Percentiles rank a stretch among this genome's conserved stretches.
phyloP scores from a whole-genome alignment of 2,797 vertebrate genomes.

The Poecilia picta region DNA sequence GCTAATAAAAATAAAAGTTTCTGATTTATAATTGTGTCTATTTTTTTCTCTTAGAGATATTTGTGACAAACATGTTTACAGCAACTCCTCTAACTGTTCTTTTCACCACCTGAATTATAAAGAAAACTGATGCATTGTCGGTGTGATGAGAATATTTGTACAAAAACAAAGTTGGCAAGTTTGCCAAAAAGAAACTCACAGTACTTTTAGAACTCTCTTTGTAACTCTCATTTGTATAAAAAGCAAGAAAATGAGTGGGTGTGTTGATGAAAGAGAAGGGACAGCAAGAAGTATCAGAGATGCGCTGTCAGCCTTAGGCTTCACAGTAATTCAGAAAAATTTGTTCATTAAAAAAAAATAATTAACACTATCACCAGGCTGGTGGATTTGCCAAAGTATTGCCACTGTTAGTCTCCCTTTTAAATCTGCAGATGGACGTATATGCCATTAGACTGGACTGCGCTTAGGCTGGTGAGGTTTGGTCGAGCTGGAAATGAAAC shows the following conservation, averaged over 20 bases:
- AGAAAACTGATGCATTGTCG: constrained; percentile 42
- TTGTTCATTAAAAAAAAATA: constrained; percentile 15
- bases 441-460: constrained; percentile 42
- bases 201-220: constrained; percentile 30
- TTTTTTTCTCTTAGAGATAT: neutral
- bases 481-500: constrained; percentile 21
- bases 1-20: neutral
- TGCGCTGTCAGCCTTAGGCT: constrained; percentile 29
- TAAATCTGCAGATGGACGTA: constrained; percentile 28
- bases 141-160: constrained; percentile 37
- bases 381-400: constrained; percentile 23
- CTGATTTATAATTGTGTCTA: neutral
- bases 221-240: constrained; percentile 6
- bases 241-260: constrained; percentile 35
- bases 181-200: constrained; percentile 42
- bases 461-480: constrained; percentile 12
- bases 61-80: neutral
- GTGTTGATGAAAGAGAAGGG: constrained; percentile 21
- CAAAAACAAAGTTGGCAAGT: constrained; percentile 50
- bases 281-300: constrained; percentile 27
- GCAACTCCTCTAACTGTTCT: neutral
- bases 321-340: constrained; percentile 32
- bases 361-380: constrained; percentile 16
- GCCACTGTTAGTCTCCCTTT: neutral
- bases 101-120: constrained; percentile 15